A percentile compares a stretch with the other conserved stretches of the same genome.
These are phyloP conservation scores for Antheraea assamensis DNA, from an alignment of 2,888 invertebrate genomes.

Conservation along the genomic window DNA sequence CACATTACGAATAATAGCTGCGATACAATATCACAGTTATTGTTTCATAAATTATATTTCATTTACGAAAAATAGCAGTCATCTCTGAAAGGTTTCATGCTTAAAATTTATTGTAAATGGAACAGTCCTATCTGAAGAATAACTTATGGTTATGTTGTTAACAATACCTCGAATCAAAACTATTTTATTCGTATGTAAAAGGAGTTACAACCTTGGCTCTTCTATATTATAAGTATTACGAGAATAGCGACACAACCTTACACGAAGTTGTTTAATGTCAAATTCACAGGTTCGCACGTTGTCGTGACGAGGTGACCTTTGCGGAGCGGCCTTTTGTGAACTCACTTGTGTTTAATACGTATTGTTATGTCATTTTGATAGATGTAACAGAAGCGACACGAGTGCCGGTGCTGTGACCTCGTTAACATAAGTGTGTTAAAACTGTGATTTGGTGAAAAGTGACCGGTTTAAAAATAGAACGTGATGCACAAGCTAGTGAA, in stretches of 20 bases:
- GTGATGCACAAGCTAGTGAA: background rate
- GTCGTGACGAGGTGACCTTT: constrained; percentile 24
- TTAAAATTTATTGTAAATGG: background rate
- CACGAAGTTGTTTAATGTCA: constrained; percentile 26
- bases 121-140: background rate
- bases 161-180: constrained; percentile 1
- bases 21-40: too few relatives aligned
- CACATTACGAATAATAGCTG: too few relatives aligned
- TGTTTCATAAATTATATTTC: too few relatives aligned
- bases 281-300: constrained; percentile 18
- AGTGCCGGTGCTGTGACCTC: constrained; percentile 14
- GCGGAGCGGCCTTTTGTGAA: constrained; percentile 16
- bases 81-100: too few relatives aligned
- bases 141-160: background rate
- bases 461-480: constrained; percentile 8
- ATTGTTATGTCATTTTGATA: constrained; percentile 20
- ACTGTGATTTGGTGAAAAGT: background rate
- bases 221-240: constrained; percentile 15
- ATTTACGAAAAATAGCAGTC: too few relatives aligned
- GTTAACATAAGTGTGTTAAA: background rate
- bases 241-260: constrained; percentile 23
- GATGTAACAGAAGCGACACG: constrained; percentile 10
- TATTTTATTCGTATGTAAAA: constrained; percentile 1
- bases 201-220: constrained; percentile 3
- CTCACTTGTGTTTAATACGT: constrained; percentile 14